phyloP scores from a whole-genome alignment of 2,888 invertebrate genomes.

The Muschampia plurimacula region DNA sequence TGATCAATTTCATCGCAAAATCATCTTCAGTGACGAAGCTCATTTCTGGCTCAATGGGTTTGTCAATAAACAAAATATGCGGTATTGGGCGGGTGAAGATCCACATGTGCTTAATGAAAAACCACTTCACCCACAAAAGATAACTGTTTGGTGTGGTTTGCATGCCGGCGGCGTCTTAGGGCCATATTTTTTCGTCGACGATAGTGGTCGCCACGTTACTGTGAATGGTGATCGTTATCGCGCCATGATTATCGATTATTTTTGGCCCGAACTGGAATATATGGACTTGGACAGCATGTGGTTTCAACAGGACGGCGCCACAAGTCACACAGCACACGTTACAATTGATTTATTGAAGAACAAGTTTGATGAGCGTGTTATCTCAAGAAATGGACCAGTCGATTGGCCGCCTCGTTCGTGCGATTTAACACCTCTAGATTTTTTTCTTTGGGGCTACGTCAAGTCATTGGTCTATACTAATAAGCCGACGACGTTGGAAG shows the following conservation, averaged over 20 bases:
- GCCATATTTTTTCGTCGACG: constrained; percentile 36
- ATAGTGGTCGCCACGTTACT: constrained; percentile 20
- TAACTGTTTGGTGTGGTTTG: constrained; percentile 39
- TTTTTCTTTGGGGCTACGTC: constrained; percentile 36
- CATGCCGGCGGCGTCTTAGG: constrained; percentile 35
- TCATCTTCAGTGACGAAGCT: background rate
- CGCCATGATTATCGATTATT: constrained; percentile 17
- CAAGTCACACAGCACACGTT: constrained; percentile 7
- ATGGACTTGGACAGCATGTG: constrained; percentile 21
- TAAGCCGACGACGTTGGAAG: constrained; percentile 15
- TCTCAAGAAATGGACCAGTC: constrained; percentile 23
- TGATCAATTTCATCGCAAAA: constrained; percentile 1
- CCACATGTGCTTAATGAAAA: constrained; percentile 27
- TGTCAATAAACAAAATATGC: background rate
- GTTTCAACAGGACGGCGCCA: constrained; percentile 24
- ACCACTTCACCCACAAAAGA: constrained; percentile 34
- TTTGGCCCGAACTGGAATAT: constrained; percentile 27
- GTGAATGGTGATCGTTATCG: constrained; percentile 34
- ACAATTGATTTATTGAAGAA: constrained; percentile 25
- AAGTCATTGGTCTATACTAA: constrained; percentile 34
- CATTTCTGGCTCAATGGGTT: background rate
- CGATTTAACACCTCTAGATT: constrained; percentile 29
- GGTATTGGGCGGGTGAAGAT: background rate
- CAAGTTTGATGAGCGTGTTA: constrained; percentile 22
- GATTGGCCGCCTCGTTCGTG: background rate